Evolutionary conservation across 2,797 vertebrate species (phyloP), one percentile per base, ranked within the genome.

Genomic region (Dendrocincla tyrannina): DNA sequence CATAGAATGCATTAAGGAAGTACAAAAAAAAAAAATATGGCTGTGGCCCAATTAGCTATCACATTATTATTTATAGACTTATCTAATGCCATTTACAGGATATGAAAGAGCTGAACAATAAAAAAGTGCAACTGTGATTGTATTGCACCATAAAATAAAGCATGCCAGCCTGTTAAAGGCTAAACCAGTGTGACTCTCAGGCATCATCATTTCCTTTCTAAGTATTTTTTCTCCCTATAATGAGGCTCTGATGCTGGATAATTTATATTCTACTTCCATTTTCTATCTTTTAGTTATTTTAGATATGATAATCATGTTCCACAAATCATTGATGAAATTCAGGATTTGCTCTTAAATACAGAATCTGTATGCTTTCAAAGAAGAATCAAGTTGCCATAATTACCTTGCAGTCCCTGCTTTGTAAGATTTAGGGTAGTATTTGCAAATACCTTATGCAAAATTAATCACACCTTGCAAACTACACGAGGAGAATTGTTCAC

Each of bases 51-150:
- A 53, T 88, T 95, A 97, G 58, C 30, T 77, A 81, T 22, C 49
- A 47, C 42, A 17, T 95, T 76, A 92, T 94, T 97, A 90, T 97
- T 97, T 95, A 94, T 95, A 88, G 79, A 82, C 50, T 93, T 96
- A 82, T 63, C 63, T 92, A 87, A 70, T 95, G 79, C 56, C 30
- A 46, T 96, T 95, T 95, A 33, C 33, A 72, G 72, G 41, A 47
- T 87, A 59, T 5, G 1, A 73, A 89, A 80, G 46, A 81, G 63
- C 41, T 80, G n/a, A 84, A 81, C 55, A 84, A 35, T 70, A 30
- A 58, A 47, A 59, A 83, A 78, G 28, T 66, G 44, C 66, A 53
- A 73, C 68, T 74, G 17, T 91, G 75, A 89, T 96, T 94, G 85
- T 84, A 79, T 89, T 64, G 42, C 55, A 52, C 70, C 50, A 30